These are phyloP conservation scores for Ctenopoma kingsleyae DNA, from an alignment of 2,797 vertebrate genomes.

Conservation along the genomic window DNA sequence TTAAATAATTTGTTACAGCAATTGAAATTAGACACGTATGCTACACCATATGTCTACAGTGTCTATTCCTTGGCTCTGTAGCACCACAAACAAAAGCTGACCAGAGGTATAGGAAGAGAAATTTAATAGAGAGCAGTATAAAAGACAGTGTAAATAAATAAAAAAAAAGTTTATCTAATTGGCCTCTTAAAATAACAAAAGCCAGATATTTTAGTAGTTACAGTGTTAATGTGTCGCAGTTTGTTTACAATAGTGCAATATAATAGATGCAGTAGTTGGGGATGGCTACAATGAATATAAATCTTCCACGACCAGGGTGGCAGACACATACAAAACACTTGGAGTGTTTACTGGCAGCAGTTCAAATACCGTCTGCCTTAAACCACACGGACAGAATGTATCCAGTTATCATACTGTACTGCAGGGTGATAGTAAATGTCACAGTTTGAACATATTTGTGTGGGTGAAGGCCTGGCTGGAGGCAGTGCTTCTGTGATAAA, in stretches of 20 bases:
- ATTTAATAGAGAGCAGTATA: slow-evolving; percentile 85
- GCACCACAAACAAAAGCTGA: slow-evolving; percentile 30
- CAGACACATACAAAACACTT: slow-evolving; percentile 30
- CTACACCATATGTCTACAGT: neutral
- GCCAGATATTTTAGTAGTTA: slow-evolving; percentile 62
- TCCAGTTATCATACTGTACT: slow-evolving; percentile 27
- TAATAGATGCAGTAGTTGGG: slow-evolving; percentile 77
- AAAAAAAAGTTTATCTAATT: slow-evolving; percentile 62
- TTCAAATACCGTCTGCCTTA: slow-evolving; percentile 23
- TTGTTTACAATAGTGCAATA: slow-evolving; percentile 84
- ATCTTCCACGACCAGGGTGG: slow-evolving; percentile 31
- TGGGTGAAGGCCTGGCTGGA: slow-evolving; percentile 26
- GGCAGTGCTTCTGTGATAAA: slow-evolving; percentile 56
- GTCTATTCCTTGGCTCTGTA: neutral
- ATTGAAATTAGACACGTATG: neutral
- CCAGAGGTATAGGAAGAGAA: slow-evolving; percentile 54
- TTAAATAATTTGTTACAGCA: neutral
- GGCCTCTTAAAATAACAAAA: slow-evolving; percentile 70
- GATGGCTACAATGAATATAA: slow-evolving; percentile 56
- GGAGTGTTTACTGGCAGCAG: slow-evolving; percentile 48
- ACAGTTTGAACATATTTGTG: slow-evolving; percentile 49
- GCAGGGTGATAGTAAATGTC: slow-evolving; percentile 27
- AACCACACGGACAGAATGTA: slow-evolving; percentile 7
- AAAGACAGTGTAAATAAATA: slow-evolving; percentile 81
- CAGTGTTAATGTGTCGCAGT: slow-evolving; percentile 73